Evolutionary conservation across 2,113 vertebrate genomes (phyloP).

Genomic region (Crotophaga sulcirostris): DNA sequence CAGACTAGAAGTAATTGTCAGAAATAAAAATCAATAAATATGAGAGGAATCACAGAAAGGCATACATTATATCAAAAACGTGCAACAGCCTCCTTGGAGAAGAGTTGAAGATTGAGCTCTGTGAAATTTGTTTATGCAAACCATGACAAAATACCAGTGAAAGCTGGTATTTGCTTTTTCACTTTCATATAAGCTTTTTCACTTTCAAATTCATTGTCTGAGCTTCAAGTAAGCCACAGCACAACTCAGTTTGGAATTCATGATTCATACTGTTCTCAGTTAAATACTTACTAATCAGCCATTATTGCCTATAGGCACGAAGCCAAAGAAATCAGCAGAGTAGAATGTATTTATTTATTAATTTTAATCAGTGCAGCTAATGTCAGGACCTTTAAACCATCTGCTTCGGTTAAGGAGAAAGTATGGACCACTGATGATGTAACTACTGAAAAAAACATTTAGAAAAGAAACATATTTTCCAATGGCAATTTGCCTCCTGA

Average conservation of each 20-base stretch:
- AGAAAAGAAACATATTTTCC: slow-evolving; percentile 17
- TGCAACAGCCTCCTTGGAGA: not conserved
- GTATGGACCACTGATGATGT: not conserved
- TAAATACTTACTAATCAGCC: not conserved
- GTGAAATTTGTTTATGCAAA: not conserved
- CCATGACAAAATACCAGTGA: not conserved
- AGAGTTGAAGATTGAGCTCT: not conserved
- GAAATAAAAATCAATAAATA: slow-evolving; percentile 1
- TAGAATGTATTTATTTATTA: not conserved
- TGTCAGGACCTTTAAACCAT: slow-evolving; percentile 35
- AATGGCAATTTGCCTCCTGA: not conserved
- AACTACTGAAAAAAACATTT: not conserved
- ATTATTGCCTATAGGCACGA: not conserved
- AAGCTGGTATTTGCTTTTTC: not conserved
- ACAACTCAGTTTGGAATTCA: not conserved
- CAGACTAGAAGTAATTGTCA: not conserved
- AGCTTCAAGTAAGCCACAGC: not conserved
- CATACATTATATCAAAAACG: not conserved
- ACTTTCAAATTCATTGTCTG: not conserved
- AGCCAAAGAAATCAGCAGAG: not conserved
- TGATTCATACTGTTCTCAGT: not conserved
- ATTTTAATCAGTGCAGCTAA: slow-evolving; percentile 1
- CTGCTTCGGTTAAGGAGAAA: not conserved
- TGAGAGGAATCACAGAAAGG: not conserved
- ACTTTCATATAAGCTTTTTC: not conserved